These are phyloP conservation scores for Catocala sponsa DNA, from an alignment of 2,888 invertebrate genomes.

Conservation along the genomic window DNA sequence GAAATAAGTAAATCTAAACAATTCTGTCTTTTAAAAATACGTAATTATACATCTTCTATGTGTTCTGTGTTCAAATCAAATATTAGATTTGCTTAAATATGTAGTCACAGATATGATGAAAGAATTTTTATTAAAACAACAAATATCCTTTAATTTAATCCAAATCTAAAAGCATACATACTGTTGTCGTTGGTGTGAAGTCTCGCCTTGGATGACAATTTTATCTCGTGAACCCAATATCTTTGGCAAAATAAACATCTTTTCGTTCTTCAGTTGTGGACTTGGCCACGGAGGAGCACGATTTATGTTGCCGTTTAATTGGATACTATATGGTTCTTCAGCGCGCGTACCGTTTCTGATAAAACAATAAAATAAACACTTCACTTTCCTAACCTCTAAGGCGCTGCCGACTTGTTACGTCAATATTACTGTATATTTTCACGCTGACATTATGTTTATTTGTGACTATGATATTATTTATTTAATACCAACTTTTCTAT, in stretches of 20 bases:
- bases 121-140: no score
- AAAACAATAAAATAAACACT: slow-evolving; percentile 1
- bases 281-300: slow-evolving; percentile 64
- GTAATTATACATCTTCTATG: no score
- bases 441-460: no score
- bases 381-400: slow-evolving; percentile 4
- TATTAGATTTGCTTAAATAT: no score
- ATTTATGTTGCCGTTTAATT: slow-evolving; percentile 60
- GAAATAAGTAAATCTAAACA: no score
- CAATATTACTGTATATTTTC: background rate
- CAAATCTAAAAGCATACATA: slow-evolving; percentile 40
- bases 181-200: slow-evolving; percentile 49
- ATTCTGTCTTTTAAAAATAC: no score
- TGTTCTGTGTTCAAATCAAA: no score
- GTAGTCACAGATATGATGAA: no score
- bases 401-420: background rate
- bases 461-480: no score
- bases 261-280: slow-evolving; percentile 57
- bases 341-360: slow-evolving; percentile 55
- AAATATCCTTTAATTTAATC: no score
- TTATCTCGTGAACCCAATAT: slow-evolving; percentile 54
- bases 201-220: slow-evolving; percentile 55
- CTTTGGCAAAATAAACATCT: slow-evolving; percentile 70
- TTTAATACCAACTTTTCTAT: no score
- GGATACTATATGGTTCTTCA: slow-evolving; percentile 59